Evolutionary conservation across 2,113 vertebrate genomes (phyloP), one percentile per base, ranked within the genome.

Genomic region (Myrmophylax atrothorax): DNA sequence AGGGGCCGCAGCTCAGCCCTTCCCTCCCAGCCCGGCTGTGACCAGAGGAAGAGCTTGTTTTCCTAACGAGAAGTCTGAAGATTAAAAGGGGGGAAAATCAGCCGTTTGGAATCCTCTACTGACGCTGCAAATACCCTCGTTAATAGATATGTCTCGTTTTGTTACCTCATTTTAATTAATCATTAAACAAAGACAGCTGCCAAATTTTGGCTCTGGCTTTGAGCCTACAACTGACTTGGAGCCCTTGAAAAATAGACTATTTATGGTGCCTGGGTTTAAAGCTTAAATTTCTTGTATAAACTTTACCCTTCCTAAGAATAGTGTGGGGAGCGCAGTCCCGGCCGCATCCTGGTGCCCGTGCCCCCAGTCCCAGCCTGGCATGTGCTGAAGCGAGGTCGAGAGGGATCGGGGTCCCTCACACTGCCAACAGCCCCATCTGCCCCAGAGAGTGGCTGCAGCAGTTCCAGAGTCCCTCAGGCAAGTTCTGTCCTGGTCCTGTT

Each of bases 141-240:
- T 97, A 97, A 97, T 96, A 97, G 97, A 97, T 97, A 95, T 95
- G 96, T 97, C 97, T 97, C 93, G 78, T 74, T 97, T 96, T 97
- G 97, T 97, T 97, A 97, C 97, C 96, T 97, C 97, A 97, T 95
- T 97, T 97, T 97, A 97, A 97, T 97, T 97, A 97, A 97, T 97
- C 97, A 97, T 97, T 95, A 96, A 97, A 97, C 95, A 97, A 97
- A 87, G 97, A 95, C 95, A 97, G 96, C 97, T 97, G 97, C 97
- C 97, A 97, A 97, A 97, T 96, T 97, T 95, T 29, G 81, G 62
- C 76, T 92, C 95, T 97, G 97, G 97, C 97, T 85, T 73, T 12
- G 20, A 91, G 97, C 97, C 97, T 95, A 94, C 94, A 96, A 96
- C 95, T 96, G 97, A 94, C 96, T 97, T 84, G 88, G 81, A 97